Evolutionary conservation across 2,113 vertebrate genomes (phyloP).

Genomic region (Steatornis caripensis): DNA sequence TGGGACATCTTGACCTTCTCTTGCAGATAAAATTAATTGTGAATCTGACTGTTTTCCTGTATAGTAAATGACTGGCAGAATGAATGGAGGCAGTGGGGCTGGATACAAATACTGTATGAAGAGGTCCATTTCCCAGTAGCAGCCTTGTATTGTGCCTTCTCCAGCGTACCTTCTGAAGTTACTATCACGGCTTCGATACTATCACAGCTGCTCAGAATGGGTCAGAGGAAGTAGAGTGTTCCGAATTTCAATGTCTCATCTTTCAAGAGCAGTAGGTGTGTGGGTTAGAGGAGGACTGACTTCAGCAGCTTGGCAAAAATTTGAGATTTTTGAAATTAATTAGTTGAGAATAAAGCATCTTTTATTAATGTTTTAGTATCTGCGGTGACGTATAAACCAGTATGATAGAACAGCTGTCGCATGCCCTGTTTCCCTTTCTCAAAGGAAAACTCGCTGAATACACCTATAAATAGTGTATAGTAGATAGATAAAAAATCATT

Average conservation of each 20-base stretch:
- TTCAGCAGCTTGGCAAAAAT: not conserved
- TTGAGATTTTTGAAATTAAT: not conserved
- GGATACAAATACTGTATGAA: not conserved
- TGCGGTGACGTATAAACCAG: not conserved
- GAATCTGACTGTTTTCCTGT: not conserved
- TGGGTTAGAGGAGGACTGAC: not conserved
- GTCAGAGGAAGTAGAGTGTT: not conserved
- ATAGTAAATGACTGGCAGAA: too few relatives aligned
- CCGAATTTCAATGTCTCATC: not conserved
- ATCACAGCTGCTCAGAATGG: fast-evolving
- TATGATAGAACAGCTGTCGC: not conserved
- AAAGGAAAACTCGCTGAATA: not conserved
- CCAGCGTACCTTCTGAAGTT: fast-evolving
- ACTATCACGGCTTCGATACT: fast-evolving
- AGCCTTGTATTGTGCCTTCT: not conserved
- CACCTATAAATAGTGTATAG: not conserved
- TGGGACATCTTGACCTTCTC: not conserved
- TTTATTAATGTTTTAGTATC: not conserved
- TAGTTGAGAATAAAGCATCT: not conserved
- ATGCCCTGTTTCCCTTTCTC: not conserved
- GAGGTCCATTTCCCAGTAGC: not conserved
- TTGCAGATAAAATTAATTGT: not conserved
- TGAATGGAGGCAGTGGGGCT: not conserved
- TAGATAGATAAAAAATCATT: not conserved
- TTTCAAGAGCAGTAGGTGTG: not conserved